A percentile compares a stretch with the other conserved stretches of the same genome.
Conservation (phyloP, 1,140 invertebrate species). For the Chlorops oryzae region DNA sequence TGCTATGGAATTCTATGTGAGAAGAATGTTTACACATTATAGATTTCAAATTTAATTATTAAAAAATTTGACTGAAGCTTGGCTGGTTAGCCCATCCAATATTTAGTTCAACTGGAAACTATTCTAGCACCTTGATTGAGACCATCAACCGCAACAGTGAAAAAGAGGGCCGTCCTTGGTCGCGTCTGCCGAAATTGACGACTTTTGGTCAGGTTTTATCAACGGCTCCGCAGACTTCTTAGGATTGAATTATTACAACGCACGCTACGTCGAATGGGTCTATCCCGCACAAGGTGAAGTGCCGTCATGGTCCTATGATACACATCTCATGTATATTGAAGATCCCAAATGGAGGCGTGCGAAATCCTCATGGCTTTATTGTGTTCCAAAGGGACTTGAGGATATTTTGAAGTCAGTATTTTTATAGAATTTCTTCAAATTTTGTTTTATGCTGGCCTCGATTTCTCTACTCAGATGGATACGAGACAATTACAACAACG, state of each 20-base stretch:
- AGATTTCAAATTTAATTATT: background rate
- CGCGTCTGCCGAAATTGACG: slow-evolving; percentile 52
- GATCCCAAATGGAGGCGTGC: slow-evolving; percentile 48
- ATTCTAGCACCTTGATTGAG: slow-evolving; percentile 55
- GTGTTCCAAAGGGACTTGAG: slow-evolving; percentile 47
- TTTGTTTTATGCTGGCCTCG: background rate
- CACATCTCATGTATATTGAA: slow-evolving; percentile 32
- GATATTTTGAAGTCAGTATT: slow-evolving; percentile 51
- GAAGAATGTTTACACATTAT: slow-evolving; percentile 5
- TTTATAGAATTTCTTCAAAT: background rate
- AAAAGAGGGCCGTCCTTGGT: slow-evolving; percentile 49
- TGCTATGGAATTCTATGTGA: slow-evolving; percentile 51
- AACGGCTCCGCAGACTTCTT: slow-evolving; percentile 53
- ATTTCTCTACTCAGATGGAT: slow-evolving; percentile 51
- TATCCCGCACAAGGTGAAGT: slow-evolving; percentile 7
- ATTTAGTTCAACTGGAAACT: slow-evolving; percentile 55
- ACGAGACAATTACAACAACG: slow-evolving; percentile 55
- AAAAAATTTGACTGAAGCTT: slow-evolving; percentile 44
- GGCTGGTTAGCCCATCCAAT: slow-evolving; percentile 62
- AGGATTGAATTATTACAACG: slow-evolving; percentile 57
- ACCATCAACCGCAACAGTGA: slow-evolving; percentile 52
- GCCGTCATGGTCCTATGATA: slow-evolving; percentile 45
- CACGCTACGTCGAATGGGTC: slow-evolving; percentile 40
- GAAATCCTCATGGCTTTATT: slow-evolving; percentile 48
- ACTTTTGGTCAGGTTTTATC: slow-evolving; percentile 48